These are phyloP conservation scores for Diorhabda carinulata DNA, from an alignment of 1,140 invertebrate genomes.

Conservation along the genomic window DNA sequence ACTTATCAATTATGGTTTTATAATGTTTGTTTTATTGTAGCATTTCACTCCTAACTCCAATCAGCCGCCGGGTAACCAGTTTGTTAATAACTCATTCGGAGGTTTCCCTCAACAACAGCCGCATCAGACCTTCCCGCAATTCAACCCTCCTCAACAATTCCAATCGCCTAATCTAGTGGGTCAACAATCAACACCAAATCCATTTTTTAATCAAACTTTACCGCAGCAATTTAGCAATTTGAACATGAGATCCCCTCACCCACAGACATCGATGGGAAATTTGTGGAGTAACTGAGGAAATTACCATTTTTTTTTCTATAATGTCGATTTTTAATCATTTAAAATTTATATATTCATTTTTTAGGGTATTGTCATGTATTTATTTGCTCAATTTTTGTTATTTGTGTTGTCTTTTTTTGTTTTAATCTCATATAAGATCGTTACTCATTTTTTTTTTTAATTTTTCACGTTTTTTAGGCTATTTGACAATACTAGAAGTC, in stretches of 20 bases:
- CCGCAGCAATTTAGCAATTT: constrained; percentile 43
- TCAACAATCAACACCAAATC: constrained; percentile 28
- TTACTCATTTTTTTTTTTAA: no score
- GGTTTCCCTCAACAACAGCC: constrained; percentile 25
- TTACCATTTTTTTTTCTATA: background rate
- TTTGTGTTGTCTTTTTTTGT: no score
- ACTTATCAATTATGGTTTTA: background rate
- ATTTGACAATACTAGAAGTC: no score
- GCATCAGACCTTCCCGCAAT: constrained; percentile 17
- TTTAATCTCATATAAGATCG: no score
- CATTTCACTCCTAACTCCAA: constrained; percentile 1
- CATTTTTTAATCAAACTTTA: constrained; percentile 38
- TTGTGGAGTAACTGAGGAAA: background rate
- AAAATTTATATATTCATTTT: no score
- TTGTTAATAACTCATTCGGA: constrained; percentile 15
- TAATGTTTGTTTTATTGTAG: background rate
- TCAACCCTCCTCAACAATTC: constrained; percentile 18
- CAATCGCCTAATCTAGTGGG: constrained; percentile 15
- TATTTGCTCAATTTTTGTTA: no score
- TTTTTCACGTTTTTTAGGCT: no score
- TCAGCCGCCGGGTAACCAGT: background rate
- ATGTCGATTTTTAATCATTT: no score
- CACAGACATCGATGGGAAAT: background rate
- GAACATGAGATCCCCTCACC: constrained; percentile 26
- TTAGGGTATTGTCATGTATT: no score